Base-by-base conservation (phyloP, 2,113 vertebrate genomes). In the Toxotes chatareus region DNA sequence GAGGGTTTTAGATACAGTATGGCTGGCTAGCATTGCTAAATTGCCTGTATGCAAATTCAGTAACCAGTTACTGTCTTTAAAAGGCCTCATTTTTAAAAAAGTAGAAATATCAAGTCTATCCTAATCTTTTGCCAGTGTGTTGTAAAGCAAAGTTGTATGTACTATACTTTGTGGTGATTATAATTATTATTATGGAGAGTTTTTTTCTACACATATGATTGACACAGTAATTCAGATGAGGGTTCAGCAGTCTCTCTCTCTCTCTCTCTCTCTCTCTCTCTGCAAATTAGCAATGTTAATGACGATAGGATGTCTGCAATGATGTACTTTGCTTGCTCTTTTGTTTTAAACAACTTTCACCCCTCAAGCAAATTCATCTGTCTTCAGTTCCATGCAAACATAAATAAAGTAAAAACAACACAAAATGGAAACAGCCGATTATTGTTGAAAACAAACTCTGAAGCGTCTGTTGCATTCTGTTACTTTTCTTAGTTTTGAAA, bases 141-240 rank as follows among this genome's bases (percentile, higher is more conserved):
- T 92, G 88, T 94, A 93, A 90, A 93, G 89, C 69, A 81, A 75
- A 86, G 86, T 42, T 93, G 81, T 93, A 90, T 86, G 80, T 90
- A 79, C 75, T 81, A 79, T 91, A 88, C 86, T 84, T 92, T 93
- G 86, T 93, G 84, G 82, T 91, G 73, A 75, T 86, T 65, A 89
- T 89, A 92, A 92, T 89, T 66, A 66, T 89, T 40, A 70, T 82
- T 68, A 62, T 67, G 38, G 68, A 79, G 56, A 36, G 83, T 91
- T 85, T 60, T 80, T 85, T 74, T 72, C 40, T 67, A 42, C 60
- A 84, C 86, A 59, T 79, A 60, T 63, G 68, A 93, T 91, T 95
- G 87, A 93, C 87, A 81, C 42, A 92, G 85, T 92, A 91, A 92
- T 93, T 92, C 73, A 73, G 65, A 84, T 85, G 78, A 79, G 75